Evolutionary conservation across 1,140 invertebrate species (phyloP).

Genomic region (Hyphantria cunea): DNA sequence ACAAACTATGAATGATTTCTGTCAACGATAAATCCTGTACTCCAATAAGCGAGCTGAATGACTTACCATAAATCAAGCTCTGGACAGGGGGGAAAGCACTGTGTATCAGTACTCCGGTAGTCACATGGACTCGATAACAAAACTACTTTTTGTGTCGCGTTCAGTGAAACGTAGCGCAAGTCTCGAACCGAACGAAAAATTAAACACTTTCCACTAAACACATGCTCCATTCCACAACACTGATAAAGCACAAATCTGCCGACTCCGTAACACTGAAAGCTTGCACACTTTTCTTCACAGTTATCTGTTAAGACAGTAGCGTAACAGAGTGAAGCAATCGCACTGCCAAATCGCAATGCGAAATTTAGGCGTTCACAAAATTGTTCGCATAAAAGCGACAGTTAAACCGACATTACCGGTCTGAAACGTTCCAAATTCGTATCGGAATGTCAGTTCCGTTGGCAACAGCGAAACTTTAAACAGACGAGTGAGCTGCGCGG

Average conservation of each 20-base stretch:
- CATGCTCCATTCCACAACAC: conserved; percentile 63
- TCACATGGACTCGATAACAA: conserved; percentile 59
- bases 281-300: conserved; percentile 76
- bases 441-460: conserved; percentile 54
- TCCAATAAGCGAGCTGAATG: conserved; percentile 30
- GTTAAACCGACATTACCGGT: conserved; percentile 73
- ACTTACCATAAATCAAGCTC: conserved; percentile 68
- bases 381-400: conserved; percentile 65
- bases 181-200: conserved; percentile 54
- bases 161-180: conserved; percentile 59
- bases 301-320: conserved; percentile 68
- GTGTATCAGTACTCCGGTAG: conserved; percentile 52
- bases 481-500: conserved; percentile 75
- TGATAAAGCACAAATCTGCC: conserved; percentile 64
- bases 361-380: conserved; percentile 59
- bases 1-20: conserved; percentile 17
- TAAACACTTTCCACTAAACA: conserved; percentile 66
- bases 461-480: conserved; percentile 39
- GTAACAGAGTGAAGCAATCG: conserved; percentile 71
- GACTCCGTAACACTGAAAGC: conserved; percentile 65
- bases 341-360: conserved; percentile 68
- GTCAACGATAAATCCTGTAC: conserved; percentile 27
- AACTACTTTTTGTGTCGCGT: conserved; percentile 60
- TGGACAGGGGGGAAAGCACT: conserved; percentile 49
- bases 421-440: conserved; percentile 72